Base-by-base conservation (phyloP, 2,888 invertebrate species). In the Pollenia angustigena region DNA sequence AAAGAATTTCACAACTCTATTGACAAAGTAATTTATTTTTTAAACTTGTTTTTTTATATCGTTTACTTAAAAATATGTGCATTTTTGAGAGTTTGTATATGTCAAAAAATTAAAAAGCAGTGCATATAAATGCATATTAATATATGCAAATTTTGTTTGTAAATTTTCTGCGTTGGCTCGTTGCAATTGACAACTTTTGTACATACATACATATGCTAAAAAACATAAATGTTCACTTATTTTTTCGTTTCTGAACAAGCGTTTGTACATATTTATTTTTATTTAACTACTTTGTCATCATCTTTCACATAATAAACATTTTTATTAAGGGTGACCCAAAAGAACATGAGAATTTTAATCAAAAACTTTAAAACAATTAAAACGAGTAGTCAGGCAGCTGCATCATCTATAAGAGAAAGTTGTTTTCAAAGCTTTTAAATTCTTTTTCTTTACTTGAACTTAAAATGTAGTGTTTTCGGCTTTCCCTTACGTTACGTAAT, bases 221-320 rank as follows among this genome's bases (percentile, higher is more conserved):
- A 78, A 76, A 76, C 18, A 72, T 58, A 72, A 72, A 78, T 78
- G 56, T 72, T 58, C 48, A 72, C 52, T 78, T 83, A 72, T 64
- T 72, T 58, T 58, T 78, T 83, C 66, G 72, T 50, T 18, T 69
- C 14, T 75, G 60, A 40, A 23, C 60, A 8, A 23, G 14, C 50
- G 23, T 60, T 46, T 76, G 12, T 14, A 52, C 42, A 42, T 71
- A 23, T 46, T 79, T n/a, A n/a, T n/a, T 71, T 78, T 60, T 32
- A 50, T 71, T n/a, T 64, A 75, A 78, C 66, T 75, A 75, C 62
- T 85, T 68, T 80, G 69, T 80, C 80, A 80, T 75, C 74, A 81
- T 81, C 60, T 60, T 80, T 75, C n/a, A n/a, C n/a, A 66, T 58
- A 71, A 85, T 76, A 85, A 81, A 32, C 44, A 81, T 75, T 54